Percentiles rank a stretch among this genome's conserved stretches.
These are phyloP conservation scores for Labia minor DNA, from an alignment of 2,888 invertebrate species.

Conservation along the genomic window DNA sequence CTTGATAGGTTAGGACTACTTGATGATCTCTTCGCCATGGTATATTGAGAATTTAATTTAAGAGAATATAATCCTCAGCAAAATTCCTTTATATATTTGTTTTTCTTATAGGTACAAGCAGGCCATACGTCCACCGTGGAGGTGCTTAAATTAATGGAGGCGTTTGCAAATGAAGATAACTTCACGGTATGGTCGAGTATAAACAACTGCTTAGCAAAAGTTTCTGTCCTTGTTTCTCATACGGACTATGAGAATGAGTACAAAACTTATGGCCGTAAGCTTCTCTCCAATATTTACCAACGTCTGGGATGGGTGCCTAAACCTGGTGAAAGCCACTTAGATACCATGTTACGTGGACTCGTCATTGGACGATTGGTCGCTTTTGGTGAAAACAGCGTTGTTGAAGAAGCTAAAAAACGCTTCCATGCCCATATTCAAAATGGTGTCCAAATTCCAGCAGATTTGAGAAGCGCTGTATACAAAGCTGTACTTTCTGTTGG, in stretches of 20 bases:
- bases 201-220: constrained; percentile 63
- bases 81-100: not conserved
- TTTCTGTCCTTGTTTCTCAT: constrained; percentile 66
- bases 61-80: not conserved
- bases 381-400: constrained; percentile 65
- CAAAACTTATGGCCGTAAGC: constrained; percentile 59
- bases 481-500: constrained; percentile 67
- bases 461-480: constrained; percentile 77
- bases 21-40: constrained; percentile 87
- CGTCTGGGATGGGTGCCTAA: constrained; percentile 78
- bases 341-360: constrained; percentile 73
- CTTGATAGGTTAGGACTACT: constrained; percentile 80
- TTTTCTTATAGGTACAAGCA: constrained; percentile 52
- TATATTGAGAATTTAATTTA: constrained; percentile 33
- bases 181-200: constrained; percentile 90
- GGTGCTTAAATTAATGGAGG: constrained; percentile 71
- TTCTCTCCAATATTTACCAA: constrained; percentile 60
- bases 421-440: constrained; percentile 52
- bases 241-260: constrained; percentile 63
- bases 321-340: constrained; percentile 70
- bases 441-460: constrained; percentile 59
- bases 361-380: constrained; percentile 72
- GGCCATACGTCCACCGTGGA: constrained; percentile 72
- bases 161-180: constrained; percentile 75
- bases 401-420: constrained; percentile 63